Evolutionary conservation across 2,797 vertebrate species (phyloP).

Genomic region (Momotus momota): DNA sequence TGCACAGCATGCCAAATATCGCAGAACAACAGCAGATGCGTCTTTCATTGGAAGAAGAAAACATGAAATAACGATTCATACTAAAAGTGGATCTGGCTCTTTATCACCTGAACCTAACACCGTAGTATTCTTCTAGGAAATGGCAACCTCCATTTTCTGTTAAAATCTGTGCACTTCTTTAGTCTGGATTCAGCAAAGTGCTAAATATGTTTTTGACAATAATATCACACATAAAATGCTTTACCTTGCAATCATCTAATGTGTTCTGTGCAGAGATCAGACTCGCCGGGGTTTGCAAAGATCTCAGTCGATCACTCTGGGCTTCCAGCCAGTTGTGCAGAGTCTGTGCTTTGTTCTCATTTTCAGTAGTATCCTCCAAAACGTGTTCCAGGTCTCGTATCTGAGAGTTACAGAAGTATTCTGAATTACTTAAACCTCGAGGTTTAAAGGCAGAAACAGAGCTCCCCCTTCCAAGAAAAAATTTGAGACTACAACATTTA

Average conservation of each 20-base stretch:
- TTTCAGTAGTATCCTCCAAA: conserved; percentile 79
- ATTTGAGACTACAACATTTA: neutral
- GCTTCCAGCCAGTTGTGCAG: conserved; percentile 83
- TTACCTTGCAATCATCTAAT: conserved; percentile 84
- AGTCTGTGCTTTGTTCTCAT: conserved; percentile 80
- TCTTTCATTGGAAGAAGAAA: neutral
- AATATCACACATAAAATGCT: neutral
- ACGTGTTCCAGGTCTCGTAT: conserved; percentile 81
- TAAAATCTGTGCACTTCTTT: neutral
- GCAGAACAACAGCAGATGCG: neutral
- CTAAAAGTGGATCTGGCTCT: neutral
- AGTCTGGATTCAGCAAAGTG: neutral
- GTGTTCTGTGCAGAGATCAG: conserved; percentile 76
- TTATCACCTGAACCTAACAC: neutral
- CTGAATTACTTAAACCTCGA: neutral
- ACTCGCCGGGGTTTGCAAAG: conserved; percentile 79
- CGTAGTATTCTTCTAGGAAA: neutral
- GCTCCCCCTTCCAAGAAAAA: neutral
- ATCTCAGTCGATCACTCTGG: conserved; percentile 79
- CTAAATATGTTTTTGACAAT: neutral
- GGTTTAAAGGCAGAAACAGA: neutral
- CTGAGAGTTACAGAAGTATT: conserved; percentile 71
- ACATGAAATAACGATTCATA: neutral
- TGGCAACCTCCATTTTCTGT: neutral
- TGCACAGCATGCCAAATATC: neutral